Conservation (phyloP, 64 coral and sea anemone genomes). For the Montipora cactus region DNA sequence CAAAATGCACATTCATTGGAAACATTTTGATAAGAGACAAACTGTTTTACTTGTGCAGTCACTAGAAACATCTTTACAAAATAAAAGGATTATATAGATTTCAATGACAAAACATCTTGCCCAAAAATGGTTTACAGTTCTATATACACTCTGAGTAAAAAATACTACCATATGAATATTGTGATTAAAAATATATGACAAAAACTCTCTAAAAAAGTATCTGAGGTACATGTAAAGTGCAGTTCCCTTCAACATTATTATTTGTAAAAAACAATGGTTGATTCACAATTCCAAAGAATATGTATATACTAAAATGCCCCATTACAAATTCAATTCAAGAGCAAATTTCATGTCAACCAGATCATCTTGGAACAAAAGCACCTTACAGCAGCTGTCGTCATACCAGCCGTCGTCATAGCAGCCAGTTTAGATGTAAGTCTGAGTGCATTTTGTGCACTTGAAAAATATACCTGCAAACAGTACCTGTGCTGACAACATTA, state of each 20-base stretch:
- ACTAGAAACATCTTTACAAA: neutral
- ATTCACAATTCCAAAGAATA: neutral
- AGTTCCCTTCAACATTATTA: neutral
- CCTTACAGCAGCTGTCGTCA: no score
- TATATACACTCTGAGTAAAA: conserved; percentile 32
- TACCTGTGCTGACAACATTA: no score
- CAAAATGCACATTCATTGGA: no score
- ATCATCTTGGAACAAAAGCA: no score
- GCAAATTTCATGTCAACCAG: neutral
- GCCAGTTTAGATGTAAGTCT: no score
- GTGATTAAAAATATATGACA: conserved; percentile 17
- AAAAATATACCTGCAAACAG: no score
- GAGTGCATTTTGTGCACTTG: no score
- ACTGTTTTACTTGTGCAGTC: neutral
- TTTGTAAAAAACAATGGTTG: neutral
- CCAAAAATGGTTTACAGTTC: neutral
- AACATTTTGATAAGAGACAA: no score
- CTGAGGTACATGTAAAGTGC: neutral
- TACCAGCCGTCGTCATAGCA: no score
- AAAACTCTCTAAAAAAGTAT: neutral
- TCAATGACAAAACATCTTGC: neutral
- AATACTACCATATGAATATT: neutral
- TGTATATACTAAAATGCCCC: neutral
- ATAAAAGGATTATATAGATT: neutral
- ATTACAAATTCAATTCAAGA: neutral